Conservation (phyloP, 2,888 invertebrate species). For the Acleris emargana region DNA sequence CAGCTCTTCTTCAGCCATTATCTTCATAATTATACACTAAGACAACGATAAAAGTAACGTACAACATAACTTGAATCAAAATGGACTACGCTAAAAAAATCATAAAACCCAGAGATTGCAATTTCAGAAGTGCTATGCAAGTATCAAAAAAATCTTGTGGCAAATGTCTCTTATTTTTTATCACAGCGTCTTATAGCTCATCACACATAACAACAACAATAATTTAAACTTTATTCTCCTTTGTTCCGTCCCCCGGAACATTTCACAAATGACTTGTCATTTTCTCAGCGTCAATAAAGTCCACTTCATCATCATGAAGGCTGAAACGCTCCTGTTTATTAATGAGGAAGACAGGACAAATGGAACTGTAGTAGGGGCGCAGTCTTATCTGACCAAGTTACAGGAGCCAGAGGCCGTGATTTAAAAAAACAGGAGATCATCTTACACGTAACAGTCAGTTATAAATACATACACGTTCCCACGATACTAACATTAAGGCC, state of each 20-base stretch:
- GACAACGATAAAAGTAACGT: too few species aligned
- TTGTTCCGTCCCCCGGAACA: slow-evolving; percentile 10
- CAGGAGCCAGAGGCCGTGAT: slow-evolving; percentile 1
- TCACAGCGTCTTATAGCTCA: neutral
- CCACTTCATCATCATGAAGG: slow-evolving; percentile 26
- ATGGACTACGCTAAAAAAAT: too few species aligned
- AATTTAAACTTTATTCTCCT: slow-evolving; percentile 17
- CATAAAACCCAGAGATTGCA: too few species aligned
- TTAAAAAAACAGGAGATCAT: too few species aligned
- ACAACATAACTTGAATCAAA: too few species aligned
- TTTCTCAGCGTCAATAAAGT: slow-evolving; percentile 27
- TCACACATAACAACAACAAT: slow-evolving; percentile 11
- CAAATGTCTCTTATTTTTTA: neutral
- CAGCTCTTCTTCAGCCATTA: too few species aligned
- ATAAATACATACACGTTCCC: too few species aligned
- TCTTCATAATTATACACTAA: too few species aligned
- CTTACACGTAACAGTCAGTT: too few species aligned
- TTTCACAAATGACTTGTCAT: slow-evolving; percentile 31
- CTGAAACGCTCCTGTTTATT: slow-evolving; percentile 22
- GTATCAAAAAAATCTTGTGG: neutral
- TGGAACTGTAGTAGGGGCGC: neutral
- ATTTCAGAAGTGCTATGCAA: too few species aligned
- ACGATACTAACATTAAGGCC: too few species aligned
- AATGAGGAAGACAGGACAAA: slow-evolving; percentile 23
- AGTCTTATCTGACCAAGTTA: neutral